Base-by-base conservation (phyloP, 2,888 invertebrate genomes). In the Drosophila suboccidentalis region DNA sequence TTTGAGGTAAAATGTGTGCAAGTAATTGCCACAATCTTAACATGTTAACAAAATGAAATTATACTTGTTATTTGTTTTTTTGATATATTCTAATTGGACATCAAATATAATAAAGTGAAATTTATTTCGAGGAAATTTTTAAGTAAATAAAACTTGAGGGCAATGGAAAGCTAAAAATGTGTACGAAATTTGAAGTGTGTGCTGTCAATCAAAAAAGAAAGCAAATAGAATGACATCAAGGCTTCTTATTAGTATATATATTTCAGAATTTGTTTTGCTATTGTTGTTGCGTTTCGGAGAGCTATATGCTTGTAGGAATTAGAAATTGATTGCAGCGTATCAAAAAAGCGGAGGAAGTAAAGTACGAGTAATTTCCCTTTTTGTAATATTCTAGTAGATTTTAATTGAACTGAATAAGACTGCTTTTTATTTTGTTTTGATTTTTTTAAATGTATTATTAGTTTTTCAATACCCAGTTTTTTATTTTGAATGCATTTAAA, bases 31-130 rank as follows among this genome's bases (percentile, higher is more conserved):
- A 53, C 4, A n/a, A 41, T 43, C 17, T 59, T 51, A 58, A 50
- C 17, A 58, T 39, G 17, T 55, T 22, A 15, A 10, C 29, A 4
- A 50, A 41, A 46, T 29, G 17, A 38, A 44, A 61, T 38, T 17
- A 44, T 4, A 50, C 65, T 71, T 29, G 15, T 8, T 32, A 32
- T 41, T 54, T 54, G 8, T 11, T 43, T 32, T 43, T 38, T 43
- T 54, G 47, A 29, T 36, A 44, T 43, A 36, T 54, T 47, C 38
- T 67, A 71, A 71, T 71, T 71, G 72, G 50, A 46, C 32, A 13
- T n/a, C 32, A 44, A 44, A 22, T 9, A 53, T n/a, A 15, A 41
- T 13, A 53, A 17, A 13, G 4, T 15, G 2, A 13, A 4, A 29
- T 54, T 54, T 10, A 26, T 53, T 53, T 51, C 36, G 38, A 10